Percentiles rank a stretch among this genome's conserved stretches.
Evolutionary conservation across 2,797 vertebrate species (phyloP).

Genomic region (Myripristis jacobus): DNA sequence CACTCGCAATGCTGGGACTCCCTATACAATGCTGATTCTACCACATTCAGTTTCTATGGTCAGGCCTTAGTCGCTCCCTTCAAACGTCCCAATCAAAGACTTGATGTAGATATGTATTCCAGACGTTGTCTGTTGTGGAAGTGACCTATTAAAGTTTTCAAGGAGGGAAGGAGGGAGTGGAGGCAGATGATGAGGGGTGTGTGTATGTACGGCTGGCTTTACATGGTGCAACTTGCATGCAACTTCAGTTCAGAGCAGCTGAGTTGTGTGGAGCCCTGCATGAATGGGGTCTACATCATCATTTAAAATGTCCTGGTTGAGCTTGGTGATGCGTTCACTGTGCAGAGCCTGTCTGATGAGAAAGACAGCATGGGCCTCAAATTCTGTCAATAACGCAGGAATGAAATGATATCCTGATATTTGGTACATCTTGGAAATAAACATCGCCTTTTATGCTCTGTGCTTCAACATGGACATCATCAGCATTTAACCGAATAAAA

Average conservation of each 20-base stretch:
- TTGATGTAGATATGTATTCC: not conserved
- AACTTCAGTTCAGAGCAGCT: too few relatives aligned
- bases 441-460: not conserved
- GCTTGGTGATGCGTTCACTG: too few relatives aligned
- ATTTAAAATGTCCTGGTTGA: too few relatives aligned
- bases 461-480: not conserved
- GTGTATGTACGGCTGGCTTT: too few relatives aligned
- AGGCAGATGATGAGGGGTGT: not conserved
- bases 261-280: too few relatives aligned
- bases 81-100: slow-evolving; percentile 63
- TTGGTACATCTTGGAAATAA: slow-evolving; percentile 14
- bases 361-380: too few relatives aligned
- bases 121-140: slow-evolving; percentile 10
- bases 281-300: too few relatives aligned
- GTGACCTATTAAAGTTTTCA: slow-evolving; percentile 17
- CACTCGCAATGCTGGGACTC: too few relatives aligned
- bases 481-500: not conserved
- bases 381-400: slow-evolving; percentile 11
- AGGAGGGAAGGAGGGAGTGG: not conserved
- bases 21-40: too few relatives aligned
- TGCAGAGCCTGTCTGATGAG: too few relatives aligned
- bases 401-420: slow-evolving; percentile 12
- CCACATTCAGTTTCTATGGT: too few relatives aligned
- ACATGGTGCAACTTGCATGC: too few relatives aligned
- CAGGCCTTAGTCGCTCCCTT: slow-evolving; percentile 55